A percentile compares a stretch with the other conserved stretches of the same genome.
Conservation (phyloP, 2,888 invertebrate species). For the Argyresthia albistria region DNA sequence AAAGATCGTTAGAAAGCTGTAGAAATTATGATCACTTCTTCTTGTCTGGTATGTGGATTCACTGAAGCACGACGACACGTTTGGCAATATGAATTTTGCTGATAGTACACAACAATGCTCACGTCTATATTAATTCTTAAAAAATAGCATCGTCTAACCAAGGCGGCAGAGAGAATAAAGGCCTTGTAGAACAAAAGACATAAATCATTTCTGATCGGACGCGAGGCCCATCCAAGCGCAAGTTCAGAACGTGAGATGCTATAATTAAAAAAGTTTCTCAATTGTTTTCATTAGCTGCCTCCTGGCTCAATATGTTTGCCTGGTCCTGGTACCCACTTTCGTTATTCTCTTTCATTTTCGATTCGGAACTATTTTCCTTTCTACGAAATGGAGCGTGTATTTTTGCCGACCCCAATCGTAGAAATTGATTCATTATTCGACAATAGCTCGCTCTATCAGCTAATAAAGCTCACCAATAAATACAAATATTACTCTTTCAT, state of each 20-base stretch:
- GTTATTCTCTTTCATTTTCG: background rate
- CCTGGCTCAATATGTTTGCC: background rate
- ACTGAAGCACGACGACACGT: too few species aligned
- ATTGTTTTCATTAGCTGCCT: slow-evolving; percentile 6
- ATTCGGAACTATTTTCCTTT: background rate
- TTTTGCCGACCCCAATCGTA: too few species aligned
- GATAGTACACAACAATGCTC: too few species aligned
- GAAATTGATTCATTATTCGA: too few species aligned
- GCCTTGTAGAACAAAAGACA: slow-evolving; percentile 4
- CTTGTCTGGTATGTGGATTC: too few species aligned
- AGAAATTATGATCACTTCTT: too few species aligned
- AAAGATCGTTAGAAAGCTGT: too few species aligned
- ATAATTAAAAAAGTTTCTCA: slow-evolving; percentile 6
- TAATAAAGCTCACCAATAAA: too few species aligned
- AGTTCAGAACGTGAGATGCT: slow-evolving; percentile 1
- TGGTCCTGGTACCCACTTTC: background rate
- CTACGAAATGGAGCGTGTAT: background rate
- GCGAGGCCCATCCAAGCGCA: slow-evolving; percentile 2
- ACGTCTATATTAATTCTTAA: background rate
- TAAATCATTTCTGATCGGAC: slow-evolving; percentile 5
- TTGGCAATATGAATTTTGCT: too few species aligned
- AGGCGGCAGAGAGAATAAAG: slow-evolving; percentile 1
- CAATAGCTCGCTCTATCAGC: too few species aligned
- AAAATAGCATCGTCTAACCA: slow-evolving; percentile 1
- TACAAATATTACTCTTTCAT: too few species aligned